These are phyloP conservation scores for Scopus umbretta DNA, from an alignment of 2,113 vertebrate species.

Conservation along the genomic window DNA sequence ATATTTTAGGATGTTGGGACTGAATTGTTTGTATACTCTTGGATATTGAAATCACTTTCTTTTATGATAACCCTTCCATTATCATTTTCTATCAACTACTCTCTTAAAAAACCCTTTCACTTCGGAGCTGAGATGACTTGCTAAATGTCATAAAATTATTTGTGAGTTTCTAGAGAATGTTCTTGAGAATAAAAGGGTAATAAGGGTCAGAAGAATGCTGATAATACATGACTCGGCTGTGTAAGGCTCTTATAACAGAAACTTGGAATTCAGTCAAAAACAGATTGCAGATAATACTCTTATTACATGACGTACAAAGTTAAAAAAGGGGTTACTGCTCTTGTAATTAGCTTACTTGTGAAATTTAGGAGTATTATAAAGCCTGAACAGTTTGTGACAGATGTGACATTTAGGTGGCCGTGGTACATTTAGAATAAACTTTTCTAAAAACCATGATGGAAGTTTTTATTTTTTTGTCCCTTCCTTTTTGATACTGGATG, in stretches of 20 bases:
- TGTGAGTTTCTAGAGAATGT: slow-evolving; percentile 31
- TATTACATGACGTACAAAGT: background rate
- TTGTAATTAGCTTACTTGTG: slow-evolving; percentile 37
- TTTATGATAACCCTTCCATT: background rate
- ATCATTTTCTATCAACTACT: background rate
- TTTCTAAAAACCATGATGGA: background rate
- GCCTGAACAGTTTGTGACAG: background rate
- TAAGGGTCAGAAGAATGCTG: slow-evolving; percentile 29
- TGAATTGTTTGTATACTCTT: background rate
- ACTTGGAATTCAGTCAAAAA: slow-evolving; percentile 11
- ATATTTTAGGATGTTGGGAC: background rate
- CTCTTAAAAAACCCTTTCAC: background rate
- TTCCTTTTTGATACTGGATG: background rate
- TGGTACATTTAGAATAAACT: background rate
- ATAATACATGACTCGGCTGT: background rate
- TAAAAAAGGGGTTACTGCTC: slow-evolving; percentile 24
- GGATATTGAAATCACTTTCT: background rate
- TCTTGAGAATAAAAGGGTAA: background rate
- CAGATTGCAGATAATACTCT: slow-evolving; percentile 37
- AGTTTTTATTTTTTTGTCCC: background rate
- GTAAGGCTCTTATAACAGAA: background rate
- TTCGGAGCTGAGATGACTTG: background rate
- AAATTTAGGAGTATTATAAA: slow-evolving; percentile 32
- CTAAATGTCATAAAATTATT: slow-evolving; percentile 55
- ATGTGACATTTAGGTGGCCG: background rate